Base-by-base conservation (phyloP, 2,113 vertebrate species). In the Hipposideros armiger region DNA sequence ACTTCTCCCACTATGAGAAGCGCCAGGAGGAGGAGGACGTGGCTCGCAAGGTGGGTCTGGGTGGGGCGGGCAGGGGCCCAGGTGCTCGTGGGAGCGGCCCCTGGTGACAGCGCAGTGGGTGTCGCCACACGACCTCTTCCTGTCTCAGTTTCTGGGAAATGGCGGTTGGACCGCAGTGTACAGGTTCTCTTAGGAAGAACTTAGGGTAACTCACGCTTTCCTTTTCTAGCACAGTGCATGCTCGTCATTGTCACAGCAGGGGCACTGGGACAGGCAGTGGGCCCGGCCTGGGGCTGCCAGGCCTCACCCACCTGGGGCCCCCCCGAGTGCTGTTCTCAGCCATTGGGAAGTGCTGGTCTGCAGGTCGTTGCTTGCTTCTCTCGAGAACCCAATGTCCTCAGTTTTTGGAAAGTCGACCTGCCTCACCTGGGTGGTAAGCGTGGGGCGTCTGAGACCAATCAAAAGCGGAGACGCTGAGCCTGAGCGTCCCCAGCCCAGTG, bases 1-100 rank as follows among this genome's bases (percentile, higher is more conserved):
- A 99, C 99, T 99, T 99, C 97, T 99, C 99, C 97, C 99, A 99
- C 98, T 99, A 99, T 8, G 99, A 99, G 98, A 99, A 99, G 98
- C 99, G 99, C 98, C 99, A 99, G 97, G 99, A 99, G 97, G 99
- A 99, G 92, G 99, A 99, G 98, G 99, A 99, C 98, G 99, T 99
- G 98, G 99, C 99, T 96, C 99, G 99, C 97, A 99, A 99, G 99
- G 99, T 99, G 82, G 82, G 97, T 30, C 1, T 7, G 42, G 80
- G 7, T 16, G 42, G 77, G 52, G 42, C 5, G 10, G 50, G 56
- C 54, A 3, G 10, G 50, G 73, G 76, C 30, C 47, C 47, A 47
- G 47, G 45, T 19, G 11, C 45, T 76, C 73, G 4, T 14, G 0
- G 6, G 47, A 7, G 47, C 7, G 47, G 47, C 10, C 30, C 47